Evolutionary conservation across 2,113 vertebrate genomes (phyloP).

Genomic region (Shinisaurus crocodilurus): DNA sequence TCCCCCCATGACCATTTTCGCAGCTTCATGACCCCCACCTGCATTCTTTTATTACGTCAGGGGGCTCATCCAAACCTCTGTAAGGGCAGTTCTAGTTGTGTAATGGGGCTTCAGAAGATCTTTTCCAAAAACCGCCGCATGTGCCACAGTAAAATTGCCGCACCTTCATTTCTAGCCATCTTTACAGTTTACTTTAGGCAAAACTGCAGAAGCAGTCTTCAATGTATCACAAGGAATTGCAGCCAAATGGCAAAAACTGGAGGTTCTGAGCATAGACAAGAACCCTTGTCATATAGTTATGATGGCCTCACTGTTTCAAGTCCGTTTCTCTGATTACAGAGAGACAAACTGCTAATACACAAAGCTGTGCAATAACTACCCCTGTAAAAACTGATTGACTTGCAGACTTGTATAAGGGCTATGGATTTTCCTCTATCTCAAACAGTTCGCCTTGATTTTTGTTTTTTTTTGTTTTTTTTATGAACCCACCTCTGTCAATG

Average conservation of each 20-base stretch:
- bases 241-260: neutral
- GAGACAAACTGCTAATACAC: conserved; percentile 39
- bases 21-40: neutral
- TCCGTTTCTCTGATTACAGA: conserved; percentile 34
- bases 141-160: no score
- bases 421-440: neutral
- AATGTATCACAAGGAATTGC: neutral
- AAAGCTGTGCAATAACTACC: neutral
- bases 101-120: no score
- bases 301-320: conserved; percentile 53
- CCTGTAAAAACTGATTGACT: conserved; percentile 18
- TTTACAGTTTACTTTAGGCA: no score
- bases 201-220: neutral
- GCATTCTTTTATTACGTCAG: neutral
- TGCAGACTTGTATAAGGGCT: neutral
- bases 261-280: neutral
- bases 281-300: neutral
- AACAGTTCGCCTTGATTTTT: neutral
- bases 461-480: neutral
- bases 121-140: no score
- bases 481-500: conserved; percentile 7
- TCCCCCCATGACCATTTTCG: no score
- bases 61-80: neutral
- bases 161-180: no score
- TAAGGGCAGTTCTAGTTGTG: neutral